Percentiles rank a stretch among this genome's conserved stretches.
Evolutionary conservation across 2,797 vertebrate genomes (phyloP).

Genomic region (Micropoecilia bifurca): DNA sequence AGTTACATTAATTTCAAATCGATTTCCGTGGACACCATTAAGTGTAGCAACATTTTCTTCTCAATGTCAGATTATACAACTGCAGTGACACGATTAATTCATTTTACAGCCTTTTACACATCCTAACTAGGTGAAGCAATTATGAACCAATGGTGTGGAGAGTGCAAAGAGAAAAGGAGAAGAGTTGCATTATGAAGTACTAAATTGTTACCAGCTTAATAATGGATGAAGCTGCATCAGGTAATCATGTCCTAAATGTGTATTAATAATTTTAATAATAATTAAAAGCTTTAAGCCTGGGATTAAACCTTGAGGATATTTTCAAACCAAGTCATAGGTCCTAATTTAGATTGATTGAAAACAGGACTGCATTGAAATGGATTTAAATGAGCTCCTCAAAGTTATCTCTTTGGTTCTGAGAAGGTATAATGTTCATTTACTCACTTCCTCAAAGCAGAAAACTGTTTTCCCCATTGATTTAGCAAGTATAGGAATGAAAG

Average conservation of each 20-base stretch:
- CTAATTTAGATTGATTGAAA: background rate
- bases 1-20: background rate
- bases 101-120: background rate
- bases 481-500: slow-evolving; percentile 5
- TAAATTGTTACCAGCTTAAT: background rate
- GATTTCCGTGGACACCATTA: background rate
- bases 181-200: background rate
- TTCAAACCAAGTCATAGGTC: background rate
- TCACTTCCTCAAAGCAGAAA: slow-evolving; percentile 5
- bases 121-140: background rate
- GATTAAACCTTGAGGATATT: background rate
- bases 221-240: background rate
- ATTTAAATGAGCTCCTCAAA: background rate
- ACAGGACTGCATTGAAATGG: background rate
- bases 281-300: background rate
- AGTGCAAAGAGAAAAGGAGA: background rate
- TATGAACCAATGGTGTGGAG: background rate
- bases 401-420: background rate
- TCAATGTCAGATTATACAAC: background rate
- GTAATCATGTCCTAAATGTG: background rate
- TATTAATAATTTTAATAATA: background rate
- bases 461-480: slow-evolving; percentile 14
- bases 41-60: background rate
- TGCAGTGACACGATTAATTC: background rate
- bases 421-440: background rate